Evolutionary conservation across 2,113 vertebrate genomes (phyloP).

Genomic region (Pomatorhinus ruficollis): DNA sequence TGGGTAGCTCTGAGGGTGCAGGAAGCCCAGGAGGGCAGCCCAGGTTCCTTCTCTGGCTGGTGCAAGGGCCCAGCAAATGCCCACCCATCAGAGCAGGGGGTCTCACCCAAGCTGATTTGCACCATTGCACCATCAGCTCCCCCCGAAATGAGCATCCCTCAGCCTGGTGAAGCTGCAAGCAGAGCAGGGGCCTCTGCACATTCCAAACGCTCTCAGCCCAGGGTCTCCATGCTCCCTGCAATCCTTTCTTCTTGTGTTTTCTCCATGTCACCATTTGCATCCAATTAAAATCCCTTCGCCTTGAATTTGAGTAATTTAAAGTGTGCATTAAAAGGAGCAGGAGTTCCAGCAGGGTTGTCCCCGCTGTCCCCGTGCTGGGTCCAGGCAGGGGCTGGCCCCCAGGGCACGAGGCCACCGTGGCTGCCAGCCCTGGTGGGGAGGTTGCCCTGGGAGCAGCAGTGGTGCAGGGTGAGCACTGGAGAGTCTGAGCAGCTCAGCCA

Average conservation of each 20-base stretch:
- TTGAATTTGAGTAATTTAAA: neutral
- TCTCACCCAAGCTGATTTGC: neutral
- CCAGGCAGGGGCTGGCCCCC: neutral
- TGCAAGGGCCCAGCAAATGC: neutral
- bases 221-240: fast-evolving
- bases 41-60: neutral
- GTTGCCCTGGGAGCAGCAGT: neutral
- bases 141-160: fast-evolving
- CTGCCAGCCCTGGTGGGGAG: neutral
- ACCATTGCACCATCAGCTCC: neutral
- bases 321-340: neutral
- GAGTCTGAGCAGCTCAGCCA: neutral
- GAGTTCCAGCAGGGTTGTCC: neutral
- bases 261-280: neutral
- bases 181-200: neutral
- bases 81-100: fast-evolving
- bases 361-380: fast-evolving
- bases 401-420: fast-evolving
- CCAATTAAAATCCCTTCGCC: neutral
- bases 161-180: neutral
- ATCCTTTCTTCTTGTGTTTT: neutral
- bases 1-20: neutral
- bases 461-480: neutral
- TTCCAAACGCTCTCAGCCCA: fast-evolving
- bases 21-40: neutral